Evolutionary conservation across 2,113 vertebrate species (phyloP).

Genomic region (Siphamia tubifer): DNA sequence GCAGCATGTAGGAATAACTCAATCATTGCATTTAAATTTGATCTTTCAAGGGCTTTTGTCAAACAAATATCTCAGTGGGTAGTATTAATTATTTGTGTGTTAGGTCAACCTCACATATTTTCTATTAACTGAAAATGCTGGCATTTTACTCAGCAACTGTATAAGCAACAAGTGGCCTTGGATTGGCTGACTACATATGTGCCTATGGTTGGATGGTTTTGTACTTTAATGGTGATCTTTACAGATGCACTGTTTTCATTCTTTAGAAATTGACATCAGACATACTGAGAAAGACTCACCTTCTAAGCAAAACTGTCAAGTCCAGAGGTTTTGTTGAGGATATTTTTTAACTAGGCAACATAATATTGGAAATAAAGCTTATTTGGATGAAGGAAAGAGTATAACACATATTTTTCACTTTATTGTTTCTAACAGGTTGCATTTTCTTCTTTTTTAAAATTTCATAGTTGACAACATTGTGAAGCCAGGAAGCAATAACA

Average conservation of each 20-base stretch:
- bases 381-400: too few species aligned
- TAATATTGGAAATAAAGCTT: too few species aligned
- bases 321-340: too few species aligned
- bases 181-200: slow-evolving; percentile 17
- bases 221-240: slow-evolving; percentile 16
- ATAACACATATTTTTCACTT: too few species aligned
- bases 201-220: slow-evolving; percentile 33
- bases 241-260: neutral
- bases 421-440: too few species aligned
- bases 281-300: neutral
- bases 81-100: slow-evolving; percentile 20
- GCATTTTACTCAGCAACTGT: neutral
- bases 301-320: neutral
- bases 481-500: too few species aligned
- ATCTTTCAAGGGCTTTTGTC: neutral
- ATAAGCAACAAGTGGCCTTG: slow-evolving; percentile 14
- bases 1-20: neutral
- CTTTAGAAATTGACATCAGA: neutral
- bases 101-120: too few species aligned
- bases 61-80: neutral
- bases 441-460: too few species aligned
- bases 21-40: neutral
- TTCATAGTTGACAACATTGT: too few species aligned
- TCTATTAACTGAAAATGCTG: slow-evolving; percentile 16
- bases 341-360: too few species aligned